A percentile compares a stretch with the other conserved stretches of the same genome.
phyloP scores from a whole-genome alignment of 1,140 invertebrate genomes.

The Drosophila funebris region DNA sequence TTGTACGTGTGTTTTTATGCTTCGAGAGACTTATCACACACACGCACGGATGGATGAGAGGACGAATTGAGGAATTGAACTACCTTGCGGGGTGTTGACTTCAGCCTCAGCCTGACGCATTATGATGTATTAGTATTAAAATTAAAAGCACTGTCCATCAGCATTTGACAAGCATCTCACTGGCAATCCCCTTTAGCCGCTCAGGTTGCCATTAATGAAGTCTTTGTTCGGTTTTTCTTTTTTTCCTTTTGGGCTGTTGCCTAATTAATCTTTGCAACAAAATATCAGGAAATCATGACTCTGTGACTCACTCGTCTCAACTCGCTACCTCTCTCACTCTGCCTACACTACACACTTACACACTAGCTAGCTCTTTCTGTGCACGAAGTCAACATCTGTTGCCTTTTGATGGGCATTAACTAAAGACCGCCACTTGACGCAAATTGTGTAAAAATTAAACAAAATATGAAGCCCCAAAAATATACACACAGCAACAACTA shows the following conservation, averaged over 20 bases:
- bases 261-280: conserved; percentile 59
- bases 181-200: background rate
- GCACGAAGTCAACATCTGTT: conserved; percentile 46
- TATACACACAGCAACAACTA: conserved; percentile 42
- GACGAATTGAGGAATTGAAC: conserved; percentile 1
- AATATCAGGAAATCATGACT: conserved; percentile 1
- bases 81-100: conserved; percentile 65
- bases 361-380: background rate
- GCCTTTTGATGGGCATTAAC: conserved; percentile 67
- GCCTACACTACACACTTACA: no score
- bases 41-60: conserved; percentile 57
- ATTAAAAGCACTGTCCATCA: conserved; percentile 70
- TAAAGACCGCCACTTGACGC: conserved; percentile 69
- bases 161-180: conserved; percentile 34
- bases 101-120: conserved; percentile 46
- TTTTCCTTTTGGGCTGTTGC: no score
- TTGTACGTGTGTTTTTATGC: conserved; percentile 67
- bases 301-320: background rate
- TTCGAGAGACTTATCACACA: conserved; percentile 76
- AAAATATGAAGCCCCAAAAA: conserved; percentile 29
- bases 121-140: conserved; percentile 80
- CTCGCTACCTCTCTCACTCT: no score
- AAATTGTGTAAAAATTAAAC: conserved; percentile 60
- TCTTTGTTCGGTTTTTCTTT: conserved; percentile 52
- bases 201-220: conserved; percentile 72